phyloP scores from a whole-genome alignment of 2,113 vertebrate species.

The Alligator sinensis region DNA sequence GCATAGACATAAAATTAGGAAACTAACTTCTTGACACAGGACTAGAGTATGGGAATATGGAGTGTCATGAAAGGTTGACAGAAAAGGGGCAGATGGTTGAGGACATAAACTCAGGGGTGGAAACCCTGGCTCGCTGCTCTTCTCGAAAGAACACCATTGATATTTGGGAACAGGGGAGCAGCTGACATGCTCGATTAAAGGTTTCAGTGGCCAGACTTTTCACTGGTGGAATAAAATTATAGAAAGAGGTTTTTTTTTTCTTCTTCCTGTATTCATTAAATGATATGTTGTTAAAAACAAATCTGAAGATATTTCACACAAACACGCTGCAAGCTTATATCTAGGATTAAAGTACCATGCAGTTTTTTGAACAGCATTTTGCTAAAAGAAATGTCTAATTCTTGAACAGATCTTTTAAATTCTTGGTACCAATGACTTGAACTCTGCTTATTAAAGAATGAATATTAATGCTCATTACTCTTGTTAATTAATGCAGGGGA shows the following conservation, averaged over 20 bases:
- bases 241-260: not conserved
- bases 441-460: not conserved
- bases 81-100: not conserved
- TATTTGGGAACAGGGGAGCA: not conserved
- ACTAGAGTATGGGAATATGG: accelerated
- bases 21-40: accelerated
- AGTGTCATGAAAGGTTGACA: not conserved
- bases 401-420: not conserved
- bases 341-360: not conserved
- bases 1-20: accelerated
- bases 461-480: not conserved
- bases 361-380: not conserved
- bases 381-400: not conserved
- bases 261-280: not conserved
- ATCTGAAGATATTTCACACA: not conserved
- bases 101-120: not conserved
- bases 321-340: not conserved
- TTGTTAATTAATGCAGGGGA: not conserved
- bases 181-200: not conserved
- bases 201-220: not conserved
- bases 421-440: not conserved
- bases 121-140: not conserved
- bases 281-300: not conserved
- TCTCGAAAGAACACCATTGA: not conserved
- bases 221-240: not conserved